Conservation (phyloP, 1,140 invertebrate species). For the Nixonia krombeini region DNA sequence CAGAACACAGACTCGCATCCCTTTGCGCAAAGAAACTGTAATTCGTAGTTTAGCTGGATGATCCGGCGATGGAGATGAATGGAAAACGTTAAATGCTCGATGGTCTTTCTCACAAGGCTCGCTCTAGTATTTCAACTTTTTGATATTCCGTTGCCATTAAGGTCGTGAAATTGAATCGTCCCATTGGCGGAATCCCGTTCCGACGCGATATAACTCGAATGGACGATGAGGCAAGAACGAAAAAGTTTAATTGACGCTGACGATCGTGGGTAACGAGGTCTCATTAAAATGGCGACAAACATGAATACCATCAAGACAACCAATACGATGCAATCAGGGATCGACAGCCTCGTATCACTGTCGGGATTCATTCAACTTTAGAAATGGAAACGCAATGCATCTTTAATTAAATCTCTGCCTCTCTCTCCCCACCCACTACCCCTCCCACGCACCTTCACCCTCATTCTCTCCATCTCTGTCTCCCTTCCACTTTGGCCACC, state of each 20-base stretch:
- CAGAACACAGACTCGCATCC: no score
- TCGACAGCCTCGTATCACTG: constrained; percentile 22
- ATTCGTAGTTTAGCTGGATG: no score
- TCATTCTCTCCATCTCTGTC: constrained; percentile 5
- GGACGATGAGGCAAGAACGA: background rate
- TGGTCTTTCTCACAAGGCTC: no score
- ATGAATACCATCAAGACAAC: constrained; percentile 16
- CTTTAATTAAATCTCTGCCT: constrained; percentile 61
- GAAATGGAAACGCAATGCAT: constrained; percentile 57
- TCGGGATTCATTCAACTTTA: constrained; percentile 52
- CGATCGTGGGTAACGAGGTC: constrained; percentile 11
- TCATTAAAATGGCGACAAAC: constrained; percentile 25
- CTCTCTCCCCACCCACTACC: constrained; percentile 16
- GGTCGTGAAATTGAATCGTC: no score
- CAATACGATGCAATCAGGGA: constrained; percentile 44
- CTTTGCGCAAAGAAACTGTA: no score
- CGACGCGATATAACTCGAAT: no score
- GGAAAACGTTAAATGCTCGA: no score
- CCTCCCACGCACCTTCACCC: no score
- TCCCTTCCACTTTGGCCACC: constrained; percentile 5
- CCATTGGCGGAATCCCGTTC: no score
- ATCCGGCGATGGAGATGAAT: no score
- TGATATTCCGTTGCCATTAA: no score
- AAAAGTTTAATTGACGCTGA: constrained; percentile 35
- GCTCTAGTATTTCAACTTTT: no score